These are phyloP conservation scores for Picus viridis DNA, from an alignment of 2,797 vertebrate species.

Conservation along the genomic window DNA sequence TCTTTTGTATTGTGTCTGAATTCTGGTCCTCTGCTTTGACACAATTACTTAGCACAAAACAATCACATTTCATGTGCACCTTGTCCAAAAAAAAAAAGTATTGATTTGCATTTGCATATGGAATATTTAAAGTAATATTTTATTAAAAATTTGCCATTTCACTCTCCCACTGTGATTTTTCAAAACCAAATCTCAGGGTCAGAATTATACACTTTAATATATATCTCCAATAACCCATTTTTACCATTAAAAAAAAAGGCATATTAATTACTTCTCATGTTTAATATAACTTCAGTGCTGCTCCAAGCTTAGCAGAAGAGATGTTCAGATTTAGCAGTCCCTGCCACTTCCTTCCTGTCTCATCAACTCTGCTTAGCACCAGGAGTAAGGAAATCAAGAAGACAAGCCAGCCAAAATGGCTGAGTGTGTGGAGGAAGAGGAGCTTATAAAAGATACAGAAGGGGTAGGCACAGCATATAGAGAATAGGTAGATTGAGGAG, in stretches of 20 bases:
- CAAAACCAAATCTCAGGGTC: not conserved
- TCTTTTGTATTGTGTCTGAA: not conserved
- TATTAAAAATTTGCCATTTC: not conserved
- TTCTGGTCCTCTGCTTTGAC: not conserved
- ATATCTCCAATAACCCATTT: not conserved
- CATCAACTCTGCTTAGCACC: not conserved
- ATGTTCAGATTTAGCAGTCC: not conserved
- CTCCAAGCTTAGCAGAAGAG: not conserved
- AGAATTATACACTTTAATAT: not conserved
- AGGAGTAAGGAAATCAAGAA: not conserved
- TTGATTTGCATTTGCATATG: not conserved
- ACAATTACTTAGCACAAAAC: not conserved
- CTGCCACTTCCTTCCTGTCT: not conserved
- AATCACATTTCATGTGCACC: not conserved
- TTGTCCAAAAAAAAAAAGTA: not conserved
- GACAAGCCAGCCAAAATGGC: not conserved
- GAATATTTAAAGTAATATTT: not conserved
- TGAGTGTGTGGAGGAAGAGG: not conserved
- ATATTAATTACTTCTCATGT: not conserved
- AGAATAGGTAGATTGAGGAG: not conserved
- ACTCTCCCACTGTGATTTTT: not conserved
- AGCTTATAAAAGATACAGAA: not conserved
- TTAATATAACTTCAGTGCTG: not conserved
- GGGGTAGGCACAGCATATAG: not conserved
- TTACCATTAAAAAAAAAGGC: not conserved